These are phyloP conservation scores for Stenichneumon culpator DNA, from an alignment of 2,888 invertebrate genomes.

Conservation along the genomic window DNA sequence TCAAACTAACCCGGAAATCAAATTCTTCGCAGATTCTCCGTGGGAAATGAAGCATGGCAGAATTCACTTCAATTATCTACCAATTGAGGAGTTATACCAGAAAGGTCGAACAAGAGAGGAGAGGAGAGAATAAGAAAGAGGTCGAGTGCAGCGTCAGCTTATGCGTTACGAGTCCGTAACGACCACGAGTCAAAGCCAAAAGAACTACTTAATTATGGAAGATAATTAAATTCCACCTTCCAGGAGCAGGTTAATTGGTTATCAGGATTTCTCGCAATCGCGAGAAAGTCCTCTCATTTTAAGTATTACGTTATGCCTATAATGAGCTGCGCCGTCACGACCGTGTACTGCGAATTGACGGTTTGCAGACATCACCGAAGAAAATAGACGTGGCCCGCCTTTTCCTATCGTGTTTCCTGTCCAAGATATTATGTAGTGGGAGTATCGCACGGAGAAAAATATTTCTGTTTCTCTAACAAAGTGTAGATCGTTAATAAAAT, in stretches of 20 bases:
- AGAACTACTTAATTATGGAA: constrained; percentile 35
- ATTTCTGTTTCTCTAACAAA: too few species aligned
- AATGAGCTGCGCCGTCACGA: neutral
- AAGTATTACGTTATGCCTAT: constrained; percentile 20
- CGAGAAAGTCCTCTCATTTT: neutral
- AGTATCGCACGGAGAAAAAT: too few species aligned
- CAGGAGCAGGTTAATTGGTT: constrained; percentile 5
- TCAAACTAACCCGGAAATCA: constrained; percentile 31
- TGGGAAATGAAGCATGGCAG: constrained; percentile 28
- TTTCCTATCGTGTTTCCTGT: constrained; percentile 19
- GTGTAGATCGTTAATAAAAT: too few species aligned
- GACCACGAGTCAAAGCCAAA: constrained; percentile 35
- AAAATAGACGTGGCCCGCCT: constrained; percentile 12
- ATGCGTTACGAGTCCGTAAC: constrained; percentile 17
- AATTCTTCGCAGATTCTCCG: constrained; percentile 16
- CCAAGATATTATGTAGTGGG: neutral
- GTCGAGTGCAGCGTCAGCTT: constrained; percentile 20
- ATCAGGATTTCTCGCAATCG: neutral
- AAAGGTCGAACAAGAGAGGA: neutral
- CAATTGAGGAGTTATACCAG: constrained; percentile 34
- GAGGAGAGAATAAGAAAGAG: constrained; percentile 32
- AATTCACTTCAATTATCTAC: constrained; percentile 38
- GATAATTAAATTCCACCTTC: constrained; percentile 27
- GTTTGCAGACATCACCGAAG: neutral
- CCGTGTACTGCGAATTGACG: neutral